Percentiles rank a stretch among this genome's conserved stretches.
These are phyloP conservation scores for Eristalis arbustorum DNA, from an alignment of 2,888 invertebrate species.

Conservation along the genomic window DNA sequence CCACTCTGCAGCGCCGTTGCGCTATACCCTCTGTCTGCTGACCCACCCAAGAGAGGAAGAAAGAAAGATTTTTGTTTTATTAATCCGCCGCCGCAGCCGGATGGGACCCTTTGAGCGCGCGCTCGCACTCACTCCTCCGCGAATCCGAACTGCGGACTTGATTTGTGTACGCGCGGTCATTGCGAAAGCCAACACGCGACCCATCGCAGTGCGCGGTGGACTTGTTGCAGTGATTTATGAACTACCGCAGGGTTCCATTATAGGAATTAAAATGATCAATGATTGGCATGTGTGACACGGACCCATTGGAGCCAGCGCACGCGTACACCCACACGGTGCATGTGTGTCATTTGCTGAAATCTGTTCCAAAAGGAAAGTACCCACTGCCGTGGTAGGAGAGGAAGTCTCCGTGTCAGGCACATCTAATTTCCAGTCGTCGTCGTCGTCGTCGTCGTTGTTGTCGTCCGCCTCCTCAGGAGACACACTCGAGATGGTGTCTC, in stretches of 20 bases:
- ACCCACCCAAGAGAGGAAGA: constrained; percentile 41
- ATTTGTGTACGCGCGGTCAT: constrained; percentile 48
- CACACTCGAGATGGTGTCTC: background rate
- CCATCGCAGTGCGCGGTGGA: background rate
- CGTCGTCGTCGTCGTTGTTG: background rate
- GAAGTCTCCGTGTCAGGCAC: background rate
- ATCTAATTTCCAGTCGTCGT: constrained; percentile 42
- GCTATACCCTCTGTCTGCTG: too few relatives aligned
- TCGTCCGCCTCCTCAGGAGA: background rate
- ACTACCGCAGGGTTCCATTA: constrained; percentile 63
- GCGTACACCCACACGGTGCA: background rate
- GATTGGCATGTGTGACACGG: constrained; percentile 61
- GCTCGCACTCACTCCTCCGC: background rate
- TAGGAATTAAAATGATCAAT: constrained; percentile 63
- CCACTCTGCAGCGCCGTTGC: constrained; percentile 6
- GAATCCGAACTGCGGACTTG: constrained; percentile 25
- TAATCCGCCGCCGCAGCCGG: constrained; percentile 40
- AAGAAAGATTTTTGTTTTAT: constrained; percentile 36
- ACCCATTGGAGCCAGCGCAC: background rate
- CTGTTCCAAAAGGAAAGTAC: constrained; percentile 46
- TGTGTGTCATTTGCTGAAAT: constrained; percentile 50
- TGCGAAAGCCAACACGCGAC: constrained; percentile 53
- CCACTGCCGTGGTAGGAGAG: background rate
- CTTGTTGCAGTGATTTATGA: constrained; percentile 58
- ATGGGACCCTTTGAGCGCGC: background rate